phyloP scores from a whole-genome alignment of 2,113 vertebrate genomes.

The Calonectris borealis region DNA sequence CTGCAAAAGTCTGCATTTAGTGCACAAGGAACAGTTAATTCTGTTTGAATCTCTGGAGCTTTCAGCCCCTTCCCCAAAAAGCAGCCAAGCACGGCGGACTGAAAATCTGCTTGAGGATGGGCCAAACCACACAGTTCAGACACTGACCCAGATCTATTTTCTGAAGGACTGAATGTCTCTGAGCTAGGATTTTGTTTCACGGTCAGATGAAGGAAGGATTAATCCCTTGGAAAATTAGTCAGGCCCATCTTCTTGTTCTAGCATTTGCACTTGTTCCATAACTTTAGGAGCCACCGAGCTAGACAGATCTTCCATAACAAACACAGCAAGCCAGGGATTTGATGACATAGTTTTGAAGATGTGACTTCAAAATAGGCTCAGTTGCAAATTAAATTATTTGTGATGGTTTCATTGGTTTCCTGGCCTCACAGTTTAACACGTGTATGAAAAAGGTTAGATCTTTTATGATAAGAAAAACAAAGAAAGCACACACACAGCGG shows the following conservation, averaged over 20 bases:
- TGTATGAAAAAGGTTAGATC: background rate
- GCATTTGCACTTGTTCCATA: constrained; percentile 13
- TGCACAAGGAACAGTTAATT: background rate
- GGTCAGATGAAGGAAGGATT: constrained; percentile 13
- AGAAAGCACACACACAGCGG: background rate
- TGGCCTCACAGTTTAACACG: background rate
- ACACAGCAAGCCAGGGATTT: background rate
- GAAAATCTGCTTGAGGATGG: background rate
- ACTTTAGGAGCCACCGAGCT: background rate
- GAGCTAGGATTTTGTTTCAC: constrained; percentile 27
- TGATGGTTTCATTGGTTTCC: background rate
- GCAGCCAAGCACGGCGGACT: constrained; percentile 7
- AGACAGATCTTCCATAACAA: background rate
- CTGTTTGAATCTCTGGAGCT: background rate
- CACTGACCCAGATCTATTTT: constrained; percentile 7
- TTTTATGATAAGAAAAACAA: background rate
- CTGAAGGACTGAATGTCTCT: constrained; percentile 7
- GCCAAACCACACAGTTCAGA: constrained; percentile 38
- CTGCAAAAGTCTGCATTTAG: background rate
- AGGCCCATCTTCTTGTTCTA: background rate
- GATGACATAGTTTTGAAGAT: background rate
- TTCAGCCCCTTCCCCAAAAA: constrained; percentile 32
- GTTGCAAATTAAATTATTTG: background rate
- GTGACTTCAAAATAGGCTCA: background rate
- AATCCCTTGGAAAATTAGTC: constrained; percentile 21